Evolutionary conservation across 2,113 vertebrate species (phyloP).

Genomic region (Sinocyclocheilus maitianheensis): DNA sequence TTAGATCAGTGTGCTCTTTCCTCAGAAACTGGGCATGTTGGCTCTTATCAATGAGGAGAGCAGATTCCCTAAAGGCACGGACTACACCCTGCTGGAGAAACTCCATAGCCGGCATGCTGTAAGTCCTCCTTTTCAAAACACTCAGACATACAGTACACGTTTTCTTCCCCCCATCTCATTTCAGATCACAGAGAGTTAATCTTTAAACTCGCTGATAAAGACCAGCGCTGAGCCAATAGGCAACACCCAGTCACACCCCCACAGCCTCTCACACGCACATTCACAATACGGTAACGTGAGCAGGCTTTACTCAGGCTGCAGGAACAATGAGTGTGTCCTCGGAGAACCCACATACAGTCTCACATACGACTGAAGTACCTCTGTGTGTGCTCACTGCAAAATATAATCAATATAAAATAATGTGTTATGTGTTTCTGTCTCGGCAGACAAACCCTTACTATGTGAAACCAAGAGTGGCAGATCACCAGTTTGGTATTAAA

Average conservation of each 20-base stretch:
- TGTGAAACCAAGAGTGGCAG: conserved; percentile 86
- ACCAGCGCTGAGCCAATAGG: not conserved
- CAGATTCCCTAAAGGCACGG: conserved; percentile 93
- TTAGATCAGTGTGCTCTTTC: conserved; percentile 53
- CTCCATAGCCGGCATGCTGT: conserved; percentile 89
- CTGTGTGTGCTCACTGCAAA: not conserved
- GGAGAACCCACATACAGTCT: conserved; percentile 37
- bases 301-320: conserved; percentile 54
- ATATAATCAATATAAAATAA: conserved; percentile 7
- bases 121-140: conserved; percentile 63
- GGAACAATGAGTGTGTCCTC: conserved; percentile 52
- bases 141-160: not conserved
- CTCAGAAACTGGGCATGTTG: conserved; percentile 89
- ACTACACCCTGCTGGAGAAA: conserved; percentile 91
- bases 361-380: not conserved
- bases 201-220: conserved; percentile 21
- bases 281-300: conserved; percentile 70
- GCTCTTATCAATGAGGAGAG: conserved; percentile 93
- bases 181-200: conserved; percentile 35
- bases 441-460: conserved; percentile 86
- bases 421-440: conserved; percentile 37
- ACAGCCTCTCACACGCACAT: conserved; percentile 39
- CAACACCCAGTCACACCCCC: conserved; percentile 32
- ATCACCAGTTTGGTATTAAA: conserved; percentile 91
- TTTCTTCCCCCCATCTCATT: conserved; percentile 19